A percentile compares a stretch with the other conserved stretches of the same genome.
Evolutionary conservation across 2,113 vertebrate species (phyloP).

Genomic region (Phyllostomus hastatus): DNA sequence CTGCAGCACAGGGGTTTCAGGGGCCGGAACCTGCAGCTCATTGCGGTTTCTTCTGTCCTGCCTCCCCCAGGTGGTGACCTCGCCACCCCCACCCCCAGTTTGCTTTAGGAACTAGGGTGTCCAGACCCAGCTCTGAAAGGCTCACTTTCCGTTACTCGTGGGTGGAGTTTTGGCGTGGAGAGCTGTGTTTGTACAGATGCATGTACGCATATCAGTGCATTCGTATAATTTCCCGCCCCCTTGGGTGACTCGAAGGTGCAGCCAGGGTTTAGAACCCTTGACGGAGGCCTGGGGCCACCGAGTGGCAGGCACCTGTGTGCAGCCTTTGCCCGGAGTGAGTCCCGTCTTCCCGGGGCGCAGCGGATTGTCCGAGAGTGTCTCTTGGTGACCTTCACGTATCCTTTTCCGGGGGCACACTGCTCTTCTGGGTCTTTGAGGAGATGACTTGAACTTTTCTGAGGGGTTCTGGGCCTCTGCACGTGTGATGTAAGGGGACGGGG

Average conservation of each 20-base stretch:
- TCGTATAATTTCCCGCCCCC: neutral
- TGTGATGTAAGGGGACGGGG: neutral
- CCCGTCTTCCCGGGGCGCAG: neutral
- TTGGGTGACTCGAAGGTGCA: neutral
- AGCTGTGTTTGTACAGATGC: too few species aligned
- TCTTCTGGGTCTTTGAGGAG: neutral
- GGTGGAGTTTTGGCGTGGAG: neutral
- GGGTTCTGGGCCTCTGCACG: neutral
- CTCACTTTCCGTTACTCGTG: neutral
- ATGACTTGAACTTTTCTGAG: neutral
- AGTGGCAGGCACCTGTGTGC: neutral
- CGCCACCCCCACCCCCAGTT: neutral
- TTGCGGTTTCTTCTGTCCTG: neutral
- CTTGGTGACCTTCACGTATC: neutral
- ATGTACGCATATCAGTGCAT: rapidly evolving
- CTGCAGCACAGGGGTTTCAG: neutral
- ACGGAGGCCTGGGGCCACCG: neutral
- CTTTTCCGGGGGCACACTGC: neutral
- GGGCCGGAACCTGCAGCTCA: neutral
- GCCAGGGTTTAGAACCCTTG: neutral
- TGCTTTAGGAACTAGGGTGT: neutral
- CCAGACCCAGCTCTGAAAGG: neutral
- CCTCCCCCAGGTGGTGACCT: neutral
- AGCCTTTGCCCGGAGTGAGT: neutral
- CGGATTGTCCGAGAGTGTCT: neutral